phyloP scores from a whole-genome alignment of 2,113 vertebrate species.

The Psephotus haematonotus region DNA sequence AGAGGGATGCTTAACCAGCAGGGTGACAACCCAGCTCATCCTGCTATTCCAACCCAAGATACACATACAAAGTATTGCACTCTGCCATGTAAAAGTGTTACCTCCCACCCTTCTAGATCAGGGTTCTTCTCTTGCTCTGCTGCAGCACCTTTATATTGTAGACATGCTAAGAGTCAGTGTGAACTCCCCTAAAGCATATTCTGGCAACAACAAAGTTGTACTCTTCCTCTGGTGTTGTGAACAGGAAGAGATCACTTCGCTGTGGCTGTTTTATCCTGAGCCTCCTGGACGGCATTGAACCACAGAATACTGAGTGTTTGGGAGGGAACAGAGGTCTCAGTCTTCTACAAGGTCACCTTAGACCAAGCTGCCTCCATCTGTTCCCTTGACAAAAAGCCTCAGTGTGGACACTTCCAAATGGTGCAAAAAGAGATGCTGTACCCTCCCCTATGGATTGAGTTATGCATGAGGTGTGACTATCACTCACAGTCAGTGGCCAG shows the following conservation, averaged over 20 bases:
- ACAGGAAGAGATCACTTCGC: neutral
- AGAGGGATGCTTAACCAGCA: neutral
- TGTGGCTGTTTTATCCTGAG: fast-evolving
- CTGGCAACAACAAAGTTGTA: neutral
- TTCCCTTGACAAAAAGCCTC: neutral
- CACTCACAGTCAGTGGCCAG: neutral
- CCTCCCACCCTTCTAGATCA: neutral
- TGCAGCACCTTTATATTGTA: neutral
- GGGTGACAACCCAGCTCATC: neutral
- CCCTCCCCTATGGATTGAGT: neutral
- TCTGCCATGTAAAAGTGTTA: neutral
- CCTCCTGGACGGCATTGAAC: fast-evolving
- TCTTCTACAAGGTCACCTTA: neutral
- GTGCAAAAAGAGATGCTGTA: neutral
- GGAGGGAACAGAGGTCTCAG: neutral
- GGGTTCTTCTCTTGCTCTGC: neutral
- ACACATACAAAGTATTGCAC: neutral
- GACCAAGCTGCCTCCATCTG: neutral
- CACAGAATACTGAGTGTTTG: fast-evolving
- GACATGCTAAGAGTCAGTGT: neutral
- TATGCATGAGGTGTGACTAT: fast-evolving
- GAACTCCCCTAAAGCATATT: neutral
- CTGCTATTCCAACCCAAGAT: neutral
- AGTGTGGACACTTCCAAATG: neutral
- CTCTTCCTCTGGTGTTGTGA: neutral